phyloP scores from a whole-genome alignment of 2,797 vertebrate genomes.

The Streptopelia turtur region DNA sequence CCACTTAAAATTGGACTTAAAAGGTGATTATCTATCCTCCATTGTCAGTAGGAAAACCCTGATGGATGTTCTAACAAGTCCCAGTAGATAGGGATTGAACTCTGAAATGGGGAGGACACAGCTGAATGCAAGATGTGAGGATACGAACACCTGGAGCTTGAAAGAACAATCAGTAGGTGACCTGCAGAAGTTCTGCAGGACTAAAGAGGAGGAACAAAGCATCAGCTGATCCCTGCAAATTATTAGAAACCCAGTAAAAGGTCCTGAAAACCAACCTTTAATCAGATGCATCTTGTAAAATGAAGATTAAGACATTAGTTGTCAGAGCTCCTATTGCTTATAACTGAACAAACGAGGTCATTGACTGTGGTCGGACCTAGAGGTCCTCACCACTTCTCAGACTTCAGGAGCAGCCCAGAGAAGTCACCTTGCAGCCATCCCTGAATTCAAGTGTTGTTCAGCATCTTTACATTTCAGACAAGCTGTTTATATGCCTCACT shows the following conservation, averaged over 20 bases:
- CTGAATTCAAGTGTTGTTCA: neutral
- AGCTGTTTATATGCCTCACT: neutral
- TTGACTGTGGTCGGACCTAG: neutral
- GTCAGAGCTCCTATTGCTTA: neutral
- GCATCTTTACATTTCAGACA: neutral
- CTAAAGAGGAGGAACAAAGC: neutral
- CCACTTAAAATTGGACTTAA: constrained; percentile 24
- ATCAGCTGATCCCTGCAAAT: neutral
- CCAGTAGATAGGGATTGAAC: neutral
- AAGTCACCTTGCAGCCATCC: neutral
- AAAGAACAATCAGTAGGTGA: neutral
- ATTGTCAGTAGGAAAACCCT: neutral
- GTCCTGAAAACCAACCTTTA: neutral
- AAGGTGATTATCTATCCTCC: constrained; percentile 3
- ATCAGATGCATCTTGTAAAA: neutral
- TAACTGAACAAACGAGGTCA: neutral
- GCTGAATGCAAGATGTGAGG: neutral
- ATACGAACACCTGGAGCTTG: neutral
- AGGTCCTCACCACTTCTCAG: neutral
- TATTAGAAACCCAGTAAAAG: neutral
- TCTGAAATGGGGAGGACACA: neutral
- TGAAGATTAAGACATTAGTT: neutral
- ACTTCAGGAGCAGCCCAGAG: neutral
- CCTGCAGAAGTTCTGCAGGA: neutral
- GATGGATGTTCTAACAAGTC: neutral